Evolutionary conservation across 2,888 invertebrate genomes (phyloP).

Genomic region (Tiliacea citrago): DNA sequence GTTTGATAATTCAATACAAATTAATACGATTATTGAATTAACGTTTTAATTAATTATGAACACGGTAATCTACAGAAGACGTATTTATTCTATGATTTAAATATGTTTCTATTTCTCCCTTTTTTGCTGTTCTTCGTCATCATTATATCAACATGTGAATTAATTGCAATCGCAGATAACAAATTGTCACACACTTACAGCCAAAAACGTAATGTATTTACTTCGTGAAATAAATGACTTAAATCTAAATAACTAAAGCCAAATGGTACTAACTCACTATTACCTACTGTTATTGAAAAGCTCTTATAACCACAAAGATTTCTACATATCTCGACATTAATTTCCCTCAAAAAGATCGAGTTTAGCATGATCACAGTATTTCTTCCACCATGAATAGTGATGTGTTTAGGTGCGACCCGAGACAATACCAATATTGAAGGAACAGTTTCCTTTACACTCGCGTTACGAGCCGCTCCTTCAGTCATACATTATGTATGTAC

Average conservation of each 20-base stretch:
- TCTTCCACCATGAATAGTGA: constrained; percentile 64
- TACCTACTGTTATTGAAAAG: background rate
- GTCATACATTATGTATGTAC: constrained; percentile 62
- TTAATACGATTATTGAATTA: background rate
- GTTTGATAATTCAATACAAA: background rate
- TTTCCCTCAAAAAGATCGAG: constrained; percentile 8
- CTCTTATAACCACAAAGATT: background rate
- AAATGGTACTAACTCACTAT: background rate
- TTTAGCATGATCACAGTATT: constrained; percentile 45
- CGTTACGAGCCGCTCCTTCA: constrained; percentile 39
- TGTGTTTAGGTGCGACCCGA: constrained; percentile 53
- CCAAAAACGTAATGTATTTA: too few relatives aligned
- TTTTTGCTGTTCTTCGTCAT: too few relatives aligned
- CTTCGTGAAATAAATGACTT: too few relatives aligned
- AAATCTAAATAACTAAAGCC: too few relatives aligned
- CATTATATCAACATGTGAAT: too few relatives aligned
- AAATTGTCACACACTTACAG: too few relatives aligned
- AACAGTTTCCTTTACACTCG: constrained; percentile 37
- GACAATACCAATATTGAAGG: constrained; percentile 58
- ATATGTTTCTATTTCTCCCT: too few relatives aligned
- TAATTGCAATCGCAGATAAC: too few relatives aligned
- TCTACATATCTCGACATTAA: background rate
- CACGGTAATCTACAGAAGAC: background rate
- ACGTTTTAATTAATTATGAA: background rate
- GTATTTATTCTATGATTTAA: background rate